Base-by-base conservation (phyloP, 1,140 invertebrate species). In the Whitmania pigra region DNA sequence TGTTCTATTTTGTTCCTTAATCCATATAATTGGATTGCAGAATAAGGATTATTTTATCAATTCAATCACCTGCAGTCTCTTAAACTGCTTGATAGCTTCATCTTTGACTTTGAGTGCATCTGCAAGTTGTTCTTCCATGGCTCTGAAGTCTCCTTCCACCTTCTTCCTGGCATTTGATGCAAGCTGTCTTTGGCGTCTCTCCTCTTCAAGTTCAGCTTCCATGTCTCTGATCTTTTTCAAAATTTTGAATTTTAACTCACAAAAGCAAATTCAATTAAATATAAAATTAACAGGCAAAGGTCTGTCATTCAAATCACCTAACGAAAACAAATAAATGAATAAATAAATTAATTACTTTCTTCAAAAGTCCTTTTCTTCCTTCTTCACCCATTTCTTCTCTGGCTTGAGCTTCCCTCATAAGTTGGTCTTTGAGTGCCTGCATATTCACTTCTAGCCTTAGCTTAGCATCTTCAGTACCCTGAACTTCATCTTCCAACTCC, bases 301-400 rank as follows among this genome's bases (percentile, higher is more conserved):
- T 49, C 11, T 11, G 15, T 49, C 43, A 15, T 11, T 49, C 43
- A 49, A 49, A 49, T 17, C 13, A 15, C 43, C 43, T 17, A 49
- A 25, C n/a, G 11, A 29, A 43, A 68, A 29, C n/a, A 31, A 9
- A 36, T 63, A 63, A 68, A 31, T 15, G 11, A 6, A 25, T 31
- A 63, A 63, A 7, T 9, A 63, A 63, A 13, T 63, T 31, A 63
- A 31, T 74, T 70, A 85, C 82, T 80, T 96, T 92, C 82, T 96
- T 97, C 40, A 94, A 86, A 22, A 99, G 86, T 68, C 89, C 89
- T 74, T 93, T 88, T 43, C 93, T 87, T 80, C 96, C 94, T 79
- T 99, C 96, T 82, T 99, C 96, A 7, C 90, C 90, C 75, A 92
- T 89, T 79, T 99, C 94, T 78, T 99, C 94, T 79, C 94, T 93